phyloP scores from a whole-genome alignment of 2,888 invertebrate genomes.

The Drosophila silvestris region DNA sequence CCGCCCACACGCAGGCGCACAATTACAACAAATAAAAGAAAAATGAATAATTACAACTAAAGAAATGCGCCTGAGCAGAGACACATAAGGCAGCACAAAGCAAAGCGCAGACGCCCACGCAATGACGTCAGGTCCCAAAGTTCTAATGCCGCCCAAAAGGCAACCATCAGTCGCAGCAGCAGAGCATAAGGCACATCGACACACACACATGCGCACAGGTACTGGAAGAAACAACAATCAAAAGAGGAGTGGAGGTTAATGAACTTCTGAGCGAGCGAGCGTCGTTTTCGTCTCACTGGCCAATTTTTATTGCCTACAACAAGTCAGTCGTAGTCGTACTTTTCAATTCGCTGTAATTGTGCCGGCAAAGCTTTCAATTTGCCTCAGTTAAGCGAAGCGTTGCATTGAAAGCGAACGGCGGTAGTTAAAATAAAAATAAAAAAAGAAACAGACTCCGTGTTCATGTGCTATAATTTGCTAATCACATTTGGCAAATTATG shows the following conservation, averaged over 20 bases:
- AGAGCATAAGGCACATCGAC: constrained; percentile 40
- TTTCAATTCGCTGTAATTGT: constrained; percentile 76
- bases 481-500: constrained; percentile 77
- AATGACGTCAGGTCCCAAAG: constrained; percentile 36
- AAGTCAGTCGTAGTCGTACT: constrained; percentile 49
- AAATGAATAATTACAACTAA: constrained; percentile 68
- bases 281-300: constrained; percentile 51
- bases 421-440: constrained; percentile 4
- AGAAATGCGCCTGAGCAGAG: constrained; percentile 42
- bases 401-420: constrained; percentile 75
- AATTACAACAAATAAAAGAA: constrained; percentile 31
- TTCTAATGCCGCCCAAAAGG: constrained; percentile 35
- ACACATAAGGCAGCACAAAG: constrained; percentile 62
- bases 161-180: constrained; percentile 20
- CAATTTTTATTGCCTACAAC: constrained; percentile 77
- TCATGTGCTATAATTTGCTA: constrained; percentile 69
- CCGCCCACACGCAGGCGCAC: constrained; percentile 40
- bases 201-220: constrained; percentile 6
- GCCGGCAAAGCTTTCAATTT: constrained; percentile 74
- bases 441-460: constrained; percentile 37
- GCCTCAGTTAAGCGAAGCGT: constrained; percentile 78
- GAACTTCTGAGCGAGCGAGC: constrained; percentile 51
- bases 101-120: constrained; percentile 57
- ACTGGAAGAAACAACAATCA: constrained; percentile 31
- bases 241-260: constrained; percentile 51